phyloP scores from a whole-genome alignment of 2,888 invertebrate species.

The Campopleginae sp. region DNA sequence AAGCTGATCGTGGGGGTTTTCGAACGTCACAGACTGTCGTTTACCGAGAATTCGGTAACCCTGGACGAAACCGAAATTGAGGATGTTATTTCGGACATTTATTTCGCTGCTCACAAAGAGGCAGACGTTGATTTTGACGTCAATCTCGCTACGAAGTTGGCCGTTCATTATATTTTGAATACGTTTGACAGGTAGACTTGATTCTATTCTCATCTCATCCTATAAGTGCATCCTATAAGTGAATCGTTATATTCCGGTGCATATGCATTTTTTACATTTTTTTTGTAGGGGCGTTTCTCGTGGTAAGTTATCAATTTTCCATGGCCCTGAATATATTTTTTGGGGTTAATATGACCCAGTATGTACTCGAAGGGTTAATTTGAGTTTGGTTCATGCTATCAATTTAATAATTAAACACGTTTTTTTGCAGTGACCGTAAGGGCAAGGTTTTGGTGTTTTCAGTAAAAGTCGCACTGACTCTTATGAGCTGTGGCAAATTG shows the following conservation, averaged over 20 bases:
- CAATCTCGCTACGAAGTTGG: conserved; percentile 87
- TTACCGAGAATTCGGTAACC: conserved; percentile 88
- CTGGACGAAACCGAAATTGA: conserved; percentile 89
- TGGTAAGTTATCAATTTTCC: too few species aligned
- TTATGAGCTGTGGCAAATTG: conserved; percentile 88
- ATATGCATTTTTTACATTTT: too few species aligned
- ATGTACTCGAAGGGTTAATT: too few species aligned
- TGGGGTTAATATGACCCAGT: too few species aligned
- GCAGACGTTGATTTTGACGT: conserved; percentile 87
- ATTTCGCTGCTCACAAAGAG: conserved; percentile 90
- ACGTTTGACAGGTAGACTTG: conserved; percentile 88
- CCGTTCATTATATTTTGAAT: conserved; percentile 88
- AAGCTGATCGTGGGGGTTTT: conserved; percentile 89
- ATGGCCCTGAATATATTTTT: too few species aligned
- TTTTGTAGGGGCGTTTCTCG: too few species aligned
- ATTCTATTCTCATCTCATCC: neutral
- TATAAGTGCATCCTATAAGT: too few species aligned
- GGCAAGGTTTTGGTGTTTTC: conserved; percentile 88
- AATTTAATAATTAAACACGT: neutral
- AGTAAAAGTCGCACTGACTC: conserved; percentile 88
- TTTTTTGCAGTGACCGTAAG: conserved; percentile 86
- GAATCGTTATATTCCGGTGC: too few species aligned
- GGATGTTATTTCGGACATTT: conserved; percentile 90
- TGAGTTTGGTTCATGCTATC: neutral
- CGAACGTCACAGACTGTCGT: conserved; percentile 89